Base-by-base conservation (phyloP, 2,797 vertebrate species). In the Graptemys geographica region DNA sequence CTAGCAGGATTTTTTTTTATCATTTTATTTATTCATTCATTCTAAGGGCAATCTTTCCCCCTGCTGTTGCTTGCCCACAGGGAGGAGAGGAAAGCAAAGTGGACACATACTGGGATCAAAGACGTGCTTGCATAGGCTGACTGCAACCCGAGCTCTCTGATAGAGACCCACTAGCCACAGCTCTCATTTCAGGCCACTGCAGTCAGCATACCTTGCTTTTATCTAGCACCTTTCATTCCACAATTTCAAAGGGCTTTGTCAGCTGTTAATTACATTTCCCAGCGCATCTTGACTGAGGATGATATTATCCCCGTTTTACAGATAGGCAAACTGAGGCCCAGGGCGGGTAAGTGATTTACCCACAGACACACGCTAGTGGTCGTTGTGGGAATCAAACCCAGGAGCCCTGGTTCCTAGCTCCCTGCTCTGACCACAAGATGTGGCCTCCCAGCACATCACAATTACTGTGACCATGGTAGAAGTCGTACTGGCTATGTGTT, bases 321-420 rank as follows among this genome's bases (percentile, higher is more conserved):
- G 41, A 18, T 28, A 12, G 41, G 44, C 25, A 76, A 28, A 76
- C 44, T 49, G 74, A 76, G 72, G 72, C 25, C 37, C 41, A 76
- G 37, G 25, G 3, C 1, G 25, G 49, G 79, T 90, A 69, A 79
- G 31, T 53, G 49, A 93, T 91, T 94, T 92, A 91, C 96, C 92
- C 81, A 81, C 44, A 91, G 91, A 92, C 13, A 88, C 0, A 88
- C 89, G 87, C 94, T 44, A 84, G 18, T 88, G n/a, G 88, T 92
- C 79, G 83, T 53, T 88, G 89, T 88, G 94, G 72, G 90, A 94
- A 81, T 6, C 33, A 57, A 81, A 89, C 0, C 25, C 6, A 31
- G 79, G 86, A 90, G 1, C 47, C 15, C 1, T 0, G 47, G 31
- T 31, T 72, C 19, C 15, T 55, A 6, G 21, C 6, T 33, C 79